A percentile compares a stretch with the other conserved stretches of the same genome.
These are phyloP conservation scores for Sciurus carolinensis DNA, from an alignment of 2,797 vertebrate genomes.

Conservation along the genomic window DNA sequence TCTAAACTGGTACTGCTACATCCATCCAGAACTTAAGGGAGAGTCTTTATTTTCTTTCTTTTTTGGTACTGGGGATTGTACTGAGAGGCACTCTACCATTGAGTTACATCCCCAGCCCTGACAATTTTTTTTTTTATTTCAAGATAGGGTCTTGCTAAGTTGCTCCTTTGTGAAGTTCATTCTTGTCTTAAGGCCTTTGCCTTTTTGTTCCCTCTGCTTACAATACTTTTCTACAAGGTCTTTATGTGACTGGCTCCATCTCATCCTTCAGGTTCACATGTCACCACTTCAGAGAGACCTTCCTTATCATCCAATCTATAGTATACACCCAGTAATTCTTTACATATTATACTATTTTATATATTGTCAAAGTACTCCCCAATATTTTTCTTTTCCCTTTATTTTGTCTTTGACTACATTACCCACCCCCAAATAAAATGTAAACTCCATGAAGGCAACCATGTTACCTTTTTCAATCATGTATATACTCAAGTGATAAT, in stretches of 20 bases:
- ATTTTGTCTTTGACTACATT: constrained; percentile 8
- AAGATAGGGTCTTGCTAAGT: too few relatives aligned
- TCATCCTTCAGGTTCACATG: constrained; percentile 33
- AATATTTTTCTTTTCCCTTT: background rate
- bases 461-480: constrained; percentile 1
- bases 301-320: background rate
- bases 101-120: too few relatives aligned
- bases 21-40: background rate
- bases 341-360: background rate
- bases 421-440: background rate
- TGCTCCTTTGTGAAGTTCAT: background rate
- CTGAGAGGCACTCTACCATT: too few relatives aligned
- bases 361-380: background rate
- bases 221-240: background rate
- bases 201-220: constrained; percentile 30
- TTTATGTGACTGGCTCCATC: background rate
- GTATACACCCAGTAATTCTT: background rate
- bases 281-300: background rate
- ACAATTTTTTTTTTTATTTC: too few relatives aligned
- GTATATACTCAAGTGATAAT: constrained; percentile 11
- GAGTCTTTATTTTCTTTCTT: background rate
- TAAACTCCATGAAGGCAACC: background rate
- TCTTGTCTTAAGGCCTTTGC: background rate
- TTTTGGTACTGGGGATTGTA: too few relatives aligned
- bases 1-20: background rate